Evolutionary conservation across 2,888 invertebrate species (phyloP), one percentile per base, ranked within the genome.

Genomic region (Amphipyra tragopoginis): DNA sequence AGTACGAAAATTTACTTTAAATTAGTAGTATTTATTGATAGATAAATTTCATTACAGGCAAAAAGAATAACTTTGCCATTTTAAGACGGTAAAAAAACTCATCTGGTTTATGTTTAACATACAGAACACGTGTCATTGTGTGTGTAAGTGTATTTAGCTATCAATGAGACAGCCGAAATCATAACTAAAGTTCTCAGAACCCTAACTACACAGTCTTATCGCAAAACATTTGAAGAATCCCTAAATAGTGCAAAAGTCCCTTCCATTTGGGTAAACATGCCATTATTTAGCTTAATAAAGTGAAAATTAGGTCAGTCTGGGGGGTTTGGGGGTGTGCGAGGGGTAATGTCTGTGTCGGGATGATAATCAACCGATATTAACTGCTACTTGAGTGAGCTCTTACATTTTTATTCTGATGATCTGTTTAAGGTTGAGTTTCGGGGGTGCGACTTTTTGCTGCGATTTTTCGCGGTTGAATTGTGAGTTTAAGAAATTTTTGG

Each of bases 281-380:
- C 64, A 75, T 72, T 72, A 67, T 75, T 79, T 72, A 68, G 65
- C 65, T 66, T 70, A 79, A 79, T 79, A 80, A 72, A 70, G 71
- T 80, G 79, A 65, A 77, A 78, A 78, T 75, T 71, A 72, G 78
- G 78, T 79, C 78, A 68, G 55, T 55, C 43, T 51, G 58, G 65
- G 54, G 29, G 66, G 50, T 45, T 70, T 66, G 54, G 45, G 55
- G 56, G 58, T 71, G 61, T 52, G 64, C 45, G 66, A 57, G 66
- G 66, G 62, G 65, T 75, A 78, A 73, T 77, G 72, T 66, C 69
- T 65, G 79, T 59, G 65, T 62, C 55, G 79, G 75, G 79, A 83
- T 83, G 85, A 83, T 85, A 88, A 88, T 85, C 83, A 85, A 72
- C 83, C 80, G 83, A 86, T 86, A 86, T 88, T 84, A 87, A 83